These are phyloP conservation scores for Atherinomorus stipes DNA, from an alignment of 2,113 vertebrate genomes.

Conservation along the genomic window DNA sequence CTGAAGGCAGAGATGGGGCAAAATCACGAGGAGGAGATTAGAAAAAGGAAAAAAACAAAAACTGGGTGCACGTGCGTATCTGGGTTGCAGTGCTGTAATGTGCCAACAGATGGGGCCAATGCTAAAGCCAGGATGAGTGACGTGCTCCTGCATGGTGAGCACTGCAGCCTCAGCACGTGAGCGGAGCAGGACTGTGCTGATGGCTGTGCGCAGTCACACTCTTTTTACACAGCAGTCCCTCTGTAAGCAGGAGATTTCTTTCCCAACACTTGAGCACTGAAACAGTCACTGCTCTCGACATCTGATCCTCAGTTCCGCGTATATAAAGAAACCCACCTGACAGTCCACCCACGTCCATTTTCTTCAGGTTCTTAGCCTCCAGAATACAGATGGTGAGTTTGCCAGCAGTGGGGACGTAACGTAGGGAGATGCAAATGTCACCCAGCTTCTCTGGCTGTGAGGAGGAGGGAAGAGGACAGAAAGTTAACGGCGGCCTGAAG, in stretches of 20 bases:
- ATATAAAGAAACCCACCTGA: slow-evolving; percentile 84
- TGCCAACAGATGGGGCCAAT: slow-evolving; percentile 73
- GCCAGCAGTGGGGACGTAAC: slow-evolving; percentile 96
- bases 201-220: slow-evolving; percentile 50
- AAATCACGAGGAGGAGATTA: not conserved
- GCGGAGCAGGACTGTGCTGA: slow-evolving; percentile 58
- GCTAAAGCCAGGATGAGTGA: slow-evolving; percentile 25
- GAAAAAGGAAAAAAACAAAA: not conserved
- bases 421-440: slow-evolving; percentile 97
- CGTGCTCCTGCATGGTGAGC: slow-evolving; percentile 49
- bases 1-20: slow-evolving; percentile 67
- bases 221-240: slow-evolving; percentile 16
- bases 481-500: slow-evolving; percentile 26
- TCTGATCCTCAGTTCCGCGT: slow-evolving; percentile 15
- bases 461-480: slow-evolving; percentile 15
- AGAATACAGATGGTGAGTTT: slow-evolving; percentile 98
- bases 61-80: not conserved
- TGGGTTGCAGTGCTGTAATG: slow-evolving; percentile 48
- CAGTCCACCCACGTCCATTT: slow-evolving; percentile 98
- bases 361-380: slow-evolving; percentile 99
- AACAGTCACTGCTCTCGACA: too few relatives aligned
- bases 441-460: slow-evolving; percentile 95
- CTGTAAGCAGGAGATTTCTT: slow-evolving; percentile 9
- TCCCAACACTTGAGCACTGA: not conserved
- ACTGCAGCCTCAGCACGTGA: slow-evolving; percentile 81